Evolutionary conservation across 2,797 vertebrate species (phyloP).

Genomic region (Pteropus rufus): DNA sequence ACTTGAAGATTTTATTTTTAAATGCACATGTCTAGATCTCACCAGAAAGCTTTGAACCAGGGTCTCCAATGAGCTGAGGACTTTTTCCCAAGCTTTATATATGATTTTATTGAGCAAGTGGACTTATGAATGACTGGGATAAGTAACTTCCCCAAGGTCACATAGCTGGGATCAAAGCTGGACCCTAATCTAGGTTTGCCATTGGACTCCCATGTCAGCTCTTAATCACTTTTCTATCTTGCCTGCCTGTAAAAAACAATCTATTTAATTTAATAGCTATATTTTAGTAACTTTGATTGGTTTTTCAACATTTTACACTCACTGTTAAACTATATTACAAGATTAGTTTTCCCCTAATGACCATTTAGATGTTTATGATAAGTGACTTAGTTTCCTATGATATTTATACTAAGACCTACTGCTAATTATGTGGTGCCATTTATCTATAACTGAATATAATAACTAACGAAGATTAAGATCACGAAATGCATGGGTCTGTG

Average conservation of each 20-base stretch:
- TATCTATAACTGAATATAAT: neutral
- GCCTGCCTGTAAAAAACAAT: neutral
- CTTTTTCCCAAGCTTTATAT: neutral
- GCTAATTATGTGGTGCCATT: neutral
- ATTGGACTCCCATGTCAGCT: neutral
- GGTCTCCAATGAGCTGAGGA: neutral
- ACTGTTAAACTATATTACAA: neutral
- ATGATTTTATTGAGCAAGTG: neutral
- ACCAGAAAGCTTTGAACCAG: neutral
- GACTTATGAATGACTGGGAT: neutral
- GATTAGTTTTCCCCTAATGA: neutral
- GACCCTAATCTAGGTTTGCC: neutral
- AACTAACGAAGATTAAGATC: neutral
- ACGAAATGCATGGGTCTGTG: neutral
- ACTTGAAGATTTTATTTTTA: neutral
- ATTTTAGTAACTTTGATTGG: constrained; percentile 9
- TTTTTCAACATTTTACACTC: neutral
- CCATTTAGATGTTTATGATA: neutral
- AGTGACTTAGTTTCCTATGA: neutral
- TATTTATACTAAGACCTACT: neutral
- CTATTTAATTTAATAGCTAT: neutral
- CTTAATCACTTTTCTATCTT: neutral
- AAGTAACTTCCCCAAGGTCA: neutral
- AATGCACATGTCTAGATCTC: neutral
- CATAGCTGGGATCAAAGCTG: neutral